phyloP scores from a whole-genome alignment of 1,140 invertebrate genomes.

The Drosophila melanogaster region Release_6_plus_ISO1_MT NT_033779.5:19624001-19624500 shows the following conservation, averaged over 20 bases:
- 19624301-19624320: conserved; percentile 63
- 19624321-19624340: conserved; percentile 77
- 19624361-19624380: conserved; percentile 41
- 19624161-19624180: conserved; percentile 39
- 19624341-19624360: conserved; percentile 7
- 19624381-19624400: conserved; percentile 11
- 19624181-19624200: conserved; percentile 50
- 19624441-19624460: not conserved
- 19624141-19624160: not conserved
- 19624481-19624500: conserved; percentile 82
- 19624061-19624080: conserved; percentile 80
- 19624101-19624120: conserved; percentile 1
- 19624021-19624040: conserved; percentile 53
- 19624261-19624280: conserved; percentile 50
- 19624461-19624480: conserved; percentile 54
- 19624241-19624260: conserved; percentile 54
- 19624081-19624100: conserved; percentile 50
- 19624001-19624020: conserved; percentile 38
- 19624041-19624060: conserved; percentile 80
- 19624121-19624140: conserved; percentile 5
- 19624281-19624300: conserved; percentile 78
- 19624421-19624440: too few relatives aligned
- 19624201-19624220: conserved; percentile 72
- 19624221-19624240: conserved; percentile 51
- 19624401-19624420: not conserved